These are phyloP conservation scores for Deilephila elpenor DNA, from an alignment of 2,888 invertebrate species.

Conservation along the genomic window DNA sequence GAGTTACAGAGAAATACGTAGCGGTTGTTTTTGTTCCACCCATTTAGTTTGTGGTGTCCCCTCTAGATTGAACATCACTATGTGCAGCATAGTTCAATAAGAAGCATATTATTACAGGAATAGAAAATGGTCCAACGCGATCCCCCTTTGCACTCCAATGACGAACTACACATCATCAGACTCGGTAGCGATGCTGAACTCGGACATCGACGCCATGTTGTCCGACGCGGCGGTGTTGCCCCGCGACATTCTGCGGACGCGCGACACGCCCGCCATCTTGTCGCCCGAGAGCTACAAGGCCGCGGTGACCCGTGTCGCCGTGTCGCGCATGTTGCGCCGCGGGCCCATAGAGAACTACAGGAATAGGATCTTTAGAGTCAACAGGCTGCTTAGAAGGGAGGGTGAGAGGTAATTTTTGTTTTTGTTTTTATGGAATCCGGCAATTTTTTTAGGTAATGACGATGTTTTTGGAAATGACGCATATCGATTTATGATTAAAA, in stretches of 20 bases:
- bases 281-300: slow-evolving; percentile 75
- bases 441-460: neutral
- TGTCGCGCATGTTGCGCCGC: slow-evolving; percentile 64
- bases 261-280: slow-evolving; percentile 76
- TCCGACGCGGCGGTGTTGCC: slow-evolving; percentile 65
- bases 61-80: too few relatives aligned
- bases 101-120: slow-evolving; percentile 76
- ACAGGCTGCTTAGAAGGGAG: slow-evolving; percentile 71
- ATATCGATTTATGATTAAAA: neutral
- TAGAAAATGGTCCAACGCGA: slow-evolving; percentile 94
- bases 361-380: slow-evolving; percentile 73
- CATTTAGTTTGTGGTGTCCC: too few relatives aligned
- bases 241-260: slow-evolving; percentile 68
- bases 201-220: slow-evolving; percentile 79
- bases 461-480: neutral
- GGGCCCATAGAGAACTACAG: slow-evolving; percentile 73
- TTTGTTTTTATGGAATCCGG: neutral
- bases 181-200: slow-evolving; percentile 71
- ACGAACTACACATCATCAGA: slow-evolving; percentile 74
- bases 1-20: too few relatives aligned
- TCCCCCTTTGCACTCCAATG: slow-evolving; percentile 88
- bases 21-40: too few relatives aligned
- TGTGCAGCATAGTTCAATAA: neutral
- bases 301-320: slow-evolving; percentile 73
- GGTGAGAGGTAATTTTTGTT: slow-evolving; percentile 72